Percentiles rank a stretch among this genome's conserved stretches.
Evolutionary conservation across 2,113 vertebrate species (phyloP).

Genomic region (Cyprinodon tularosa): DNA sequence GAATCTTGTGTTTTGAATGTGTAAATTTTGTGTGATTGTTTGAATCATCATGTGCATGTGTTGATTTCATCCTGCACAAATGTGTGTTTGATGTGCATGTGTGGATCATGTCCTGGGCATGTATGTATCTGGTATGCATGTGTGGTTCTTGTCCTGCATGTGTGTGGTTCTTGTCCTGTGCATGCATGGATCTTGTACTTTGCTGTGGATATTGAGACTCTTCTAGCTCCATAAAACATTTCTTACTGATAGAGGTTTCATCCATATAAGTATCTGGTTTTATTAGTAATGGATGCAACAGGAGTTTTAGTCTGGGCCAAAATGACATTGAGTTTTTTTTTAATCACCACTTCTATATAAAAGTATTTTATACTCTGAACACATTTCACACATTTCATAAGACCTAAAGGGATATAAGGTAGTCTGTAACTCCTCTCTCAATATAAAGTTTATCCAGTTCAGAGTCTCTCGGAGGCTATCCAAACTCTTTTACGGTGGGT

Average conservation of each 20-base stretch:
- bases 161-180: too few relatives aligned
- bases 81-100: too few relatives aligned
- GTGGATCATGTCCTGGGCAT: too few relatives aligned
- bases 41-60: too few relatives aligned
- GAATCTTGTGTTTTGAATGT: too few relatives aligned
- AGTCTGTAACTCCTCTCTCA: background rate
- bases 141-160: too few relatives aligned
- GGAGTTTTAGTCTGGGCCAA: background rate
- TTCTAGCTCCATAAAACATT: too few relatives aligned
- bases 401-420: background rate
- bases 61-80: too few relatives aligned
- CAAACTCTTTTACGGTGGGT: background rate
- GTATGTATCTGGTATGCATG: too few relatives aligned
- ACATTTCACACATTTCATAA: background rate
- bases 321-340: background rate
- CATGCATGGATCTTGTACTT: too few relatives aligned
- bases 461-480: background rate
- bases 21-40: too few relatives aligned
- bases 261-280: background rate
- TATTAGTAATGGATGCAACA: background rate
- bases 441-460: background rate
- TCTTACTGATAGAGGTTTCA: background rate
- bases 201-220: too few relatives aligned
- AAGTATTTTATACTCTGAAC: background rate
- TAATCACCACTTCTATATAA: background rate